A percentile compares a stretch with the other conserved stretches of the same genome.
phyloP scores from a whole-genome alignment of 2,888 invertebrate species.

The Cyaniris semiargus region DNA sequence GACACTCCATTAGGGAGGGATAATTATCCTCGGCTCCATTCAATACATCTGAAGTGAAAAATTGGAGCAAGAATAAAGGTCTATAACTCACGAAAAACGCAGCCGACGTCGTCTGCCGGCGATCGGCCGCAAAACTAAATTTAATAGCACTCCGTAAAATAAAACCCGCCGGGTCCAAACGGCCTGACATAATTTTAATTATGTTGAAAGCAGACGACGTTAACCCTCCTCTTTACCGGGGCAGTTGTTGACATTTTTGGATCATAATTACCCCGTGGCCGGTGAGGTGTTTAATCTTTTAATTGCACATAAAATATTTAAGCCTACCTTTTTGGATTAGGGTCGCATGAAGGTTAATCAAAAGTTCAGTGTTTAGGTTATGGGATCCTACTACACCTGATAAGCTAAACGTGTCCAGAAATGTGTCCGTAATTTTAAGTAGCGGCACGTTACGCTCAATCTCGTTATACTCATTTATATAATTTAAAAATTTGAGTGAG shows the following conservation, averaged over 20 bases:
- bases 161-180: conserved; percentile 66
- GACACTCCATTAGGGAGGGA: conserved; percentile 5
- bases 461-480: too few relatives aligned
- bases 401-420: not conserved
- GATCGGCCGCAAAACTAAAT: conserved; percentile 79
- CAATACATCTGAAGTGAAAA: conserved; percentile 58
- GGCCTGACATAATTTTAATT: conserved; percentile 80
- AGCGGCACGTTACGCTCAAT: not conserved
- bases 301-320: conserved; percentile 38
- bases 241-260: conserved; percentile 52
- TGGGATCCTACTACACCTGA: not conserved
- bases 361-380: conserved; percentile 16
- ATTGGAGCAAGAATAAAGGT: conserved; percentile 65
- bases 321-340: conserved; percentile 22
- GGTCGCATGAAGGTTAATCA: conserved; percentile 29
- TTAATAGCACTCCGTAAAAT: conserved; percentile 79
- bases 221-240: conserved; percentile 71
- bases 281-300: conserved; percentile 41
- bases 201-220: conserved; percentile 80
- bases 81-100: conserved; percentile 79
- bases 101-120: conserved; percentile 69
- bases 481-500: too few relatives aligned
- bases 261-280: conserved; percentile 43
- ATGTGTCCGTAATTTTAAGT: not conserved
- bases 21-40: conserved; percentile 23